Evolutionary conservation across 2,888 invertebrate genomes (phyloP).

Genomic region (Microchrysa polita): DNA sequence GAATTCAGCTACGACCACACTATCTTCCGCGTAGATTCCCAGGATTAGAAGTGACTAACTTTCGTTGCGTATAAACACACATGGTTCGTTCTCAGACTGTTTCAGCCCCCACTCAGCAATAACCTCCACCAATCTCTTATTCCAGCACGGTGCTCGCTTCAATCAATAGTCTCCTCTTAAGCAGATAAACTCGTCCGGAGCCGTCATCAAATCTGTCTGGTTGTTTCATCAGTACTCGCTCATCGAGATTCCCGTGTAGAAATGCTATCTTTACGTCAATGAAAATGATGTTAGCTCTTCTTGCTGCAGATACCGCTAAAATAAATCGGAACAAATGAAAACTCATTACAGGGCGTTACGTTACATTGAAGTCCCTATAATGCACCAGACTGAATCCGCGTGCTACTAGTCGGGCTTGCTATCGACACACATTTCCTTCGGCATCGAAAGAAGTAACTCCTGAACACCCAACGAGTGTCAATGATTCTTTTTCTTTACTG

Average conservation of each 20-base stretch:
- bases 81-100: slow-evolving; percentile 52
- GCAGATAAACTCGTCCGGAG: slow-evolving; percentile 49
- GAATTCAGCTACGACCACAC: slow-evolving; percentile 28
- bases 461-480: too few relatives aligned
- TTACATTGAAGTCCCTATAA: not conserved
- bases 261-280: not conserved
- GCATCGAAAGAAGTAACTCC: not conserved
- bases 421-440: not conserved
- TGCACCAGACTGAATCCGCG: not conserved
- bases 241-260: not conserved
- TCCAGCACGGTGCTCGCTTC: slow-evolving; percentile 54
- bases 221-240: not conserved
- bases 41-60: slow-evolving; percentile 47
- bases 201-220: slow-evolving; percentile 38
- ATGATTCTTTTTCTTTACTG: too few relatives aligned
- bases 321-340: not conserved
- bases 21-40: slow-evolving; percentile 55
- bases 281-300: not conserved
- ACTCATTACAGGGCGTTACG: not conserved
- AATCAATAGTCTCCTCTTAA: slow-evolving; percentile 53
- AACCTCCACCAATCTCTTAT: slow-evolving; percentile 52
- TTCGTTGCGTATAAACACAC: slow-evolving; percentile 52
- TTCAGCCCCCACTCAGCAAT: slow-evolving; percentile 51
- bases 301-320: not conserved
- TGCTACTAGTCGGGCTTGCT: not conserved